Evolutionary conservation across 2,888 invertebrate genomes (phyloP).

Genomic region (Drosophila vallismaia): DNA sequence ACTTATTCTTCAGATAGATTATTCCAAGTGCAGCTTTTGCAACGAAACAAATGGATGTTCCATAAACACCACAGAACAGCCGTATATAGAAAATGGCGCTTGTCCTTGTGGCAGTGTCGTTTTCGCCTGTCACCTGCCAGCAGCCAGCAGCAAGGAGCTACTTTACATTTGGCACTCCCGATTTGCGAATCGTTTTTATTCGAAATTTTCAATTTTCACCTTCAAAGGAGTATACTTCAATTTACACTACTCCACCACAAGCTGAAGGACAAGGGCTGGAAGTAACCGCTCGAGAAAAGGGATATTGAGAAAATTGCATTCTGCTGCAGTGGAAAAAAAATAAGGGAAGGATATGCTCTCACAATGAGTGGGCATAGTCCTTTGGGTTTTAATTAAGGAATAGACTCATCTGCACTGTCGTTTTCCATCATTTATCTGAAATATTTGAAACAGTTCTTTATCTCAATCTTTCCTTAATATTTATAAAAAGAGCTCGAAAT

Average conservation of each 20-base stretch:
- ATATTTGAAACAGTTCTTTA: no score
- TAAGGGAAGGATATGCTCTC: slow-evolving; percentile 32
- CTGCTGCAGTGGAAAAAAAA: slow-evolving; percentile 28
- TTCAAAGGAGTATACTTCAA: slow-evolving; percentile 73
- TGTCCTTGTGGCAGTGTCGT: slow-evolving; percentile 22
- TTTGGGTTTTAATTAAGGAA: background rate
- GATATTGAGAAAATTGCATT: slow-evolving; percentile 66
- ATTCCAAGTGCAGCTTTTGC: slow-evolving; percentile 6
- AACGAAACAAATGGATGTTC: slow-evolving; percentile 58
- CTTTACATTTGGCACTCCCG: slow-evolving; percentile 68
- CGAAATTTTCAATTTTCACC: slow-evolving; percentile 75
- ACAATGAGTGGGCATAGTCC: background rate
- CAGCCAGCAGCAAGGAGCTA: slow-evolving; percentile 54
- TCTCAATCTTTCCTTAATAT: background rate
- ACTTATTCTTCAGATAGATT: background rate
- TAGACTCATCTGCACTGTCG: background rate
- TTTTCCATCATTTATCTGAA: no score
- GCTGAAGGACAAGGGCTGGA: background rate
- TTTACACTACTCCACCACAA: slow-evolving; percentile 49
- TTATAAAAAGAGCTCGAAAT: background rate
- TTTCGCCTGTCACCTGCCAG: slow-evolving; percentile 42
- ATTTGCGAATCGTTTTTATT: slow-evolving; percentile 69
- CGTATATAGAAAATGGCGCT: slow-evolving; percentile 15
- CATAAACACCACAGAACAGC: slow-evolving; percentile 26
- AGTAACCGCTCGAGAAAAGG: slow-evolving; percentile 29